Evolutionary conservation across 2,797 vertebrate species (phyloP).

Genomic region (Sebastes steindachneri): DNA sequence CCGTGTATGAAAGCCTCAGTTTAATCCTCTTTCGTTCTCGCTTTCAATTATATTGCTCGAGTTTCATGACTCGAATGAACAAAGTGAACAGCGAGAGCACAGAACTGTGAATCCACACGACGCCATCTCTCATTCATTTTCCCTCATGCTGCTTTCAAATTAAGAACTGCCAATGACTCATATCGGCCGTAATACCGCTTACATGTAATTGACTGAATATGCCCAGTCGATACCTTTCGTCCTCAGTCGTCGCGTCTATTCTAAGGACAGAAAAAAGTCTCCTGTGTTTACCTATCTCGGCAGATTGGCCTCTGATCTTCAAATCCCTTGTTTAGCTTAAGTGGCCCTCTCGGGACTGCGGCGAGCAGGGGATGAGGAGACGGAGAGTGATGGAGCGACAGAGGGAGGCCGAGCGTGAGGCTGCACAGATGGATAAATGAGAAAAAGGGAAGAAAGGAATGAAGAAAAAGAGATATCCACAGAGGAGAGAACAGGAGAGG

Average conservation of each 20-base stretch:
- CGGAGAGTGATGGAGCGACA: slow-evolving; percentile 37
- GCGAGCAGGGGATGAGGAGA: slow-evolving; percentile 42
- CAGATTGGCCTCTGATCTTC: slow-evolving; percentile 71
- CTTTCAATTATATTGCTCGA: slow-evolving; percentile 43
- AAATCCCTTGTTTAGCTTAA: slow-evolving; percentile 79
- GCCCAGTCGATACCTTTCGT: slow-evolving; percentile 40
- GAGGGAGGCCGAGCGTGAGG: slow-evolving; percentile 1
- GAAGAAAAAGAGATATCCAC: slow-evolving; percentile 30
- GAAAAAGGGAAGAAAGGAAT: slow-evolving; percentile 10
- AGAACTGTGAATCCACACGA: slow-evolving; percentile 38
- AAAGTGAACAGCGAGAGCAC: slow-evolving; percentile 19
- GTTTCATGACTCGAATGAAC: slow-evolving; percentile 39
- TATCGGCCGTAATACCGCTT: slow-evolving; percentile 55
- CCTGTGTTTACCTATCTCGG: slow-evolving; percentile 70
- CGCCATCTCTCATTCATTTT: slow-evolving; percentile 26
- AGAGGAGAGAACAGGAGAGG: slow-evolving; percentile 15
- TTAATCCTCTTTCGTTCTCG: slow-evolving; percentile 23
- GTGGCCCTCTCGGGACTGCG: slow-evolving; percentile 74
- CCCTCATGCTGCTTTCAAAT: slow-evolving; percentile 72
- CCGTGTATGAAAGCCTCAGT: background rate
- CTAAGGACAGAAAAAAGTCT: slow-evolving; percentile 38
- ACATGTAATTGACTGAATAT: slow-evolving; percentile 40
- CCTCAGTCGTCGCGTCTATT: slow-evolving; percentile 30
- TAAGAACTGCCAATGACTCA: slow-evolving; percentile 63
- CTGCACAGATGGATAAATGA: slow-evolving; percentile 45